Conservation (phyloP, 2,888 invertebrate species). For the Diarsia brunnea region DNA sequence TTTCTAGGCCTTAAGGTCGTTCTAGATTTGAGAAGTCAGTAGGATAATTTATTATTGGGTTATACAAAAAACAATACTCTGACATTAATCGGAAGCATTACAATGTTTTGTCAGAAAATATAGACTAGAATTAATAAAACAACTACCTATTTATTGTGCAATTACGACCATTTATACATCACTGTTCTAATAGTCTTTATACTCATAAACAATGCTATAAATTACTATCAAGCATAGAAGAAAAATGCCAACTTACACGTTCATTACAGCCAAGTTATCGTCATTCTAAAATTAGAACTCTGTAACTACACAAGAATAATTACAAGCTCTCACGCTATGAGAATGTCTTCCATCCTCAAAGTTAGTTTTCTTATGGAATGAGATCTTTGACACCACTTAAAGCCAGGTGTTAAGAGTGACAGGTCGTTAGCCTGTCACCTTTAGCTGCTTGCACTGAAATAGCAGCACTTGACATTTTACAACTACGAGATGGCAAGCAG, state of each 20-base stretch:
- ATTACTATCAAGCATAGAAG: neutral
- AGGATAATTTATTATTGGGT: too few relatives aligned
- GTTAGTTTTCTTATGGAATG: constrained; percentile 34
- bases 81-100: neutral
- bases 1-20: too few relatives aligned
- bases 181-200: too few relatives aligned
- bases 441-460: constrained; percentile 36
- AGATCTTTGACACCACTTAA: constrained; percentile 62
- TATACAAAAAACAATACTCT: neutral
- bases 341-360: constrained; percentile 21
- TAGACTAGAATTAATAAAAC: neutral
- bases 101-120: neutral
- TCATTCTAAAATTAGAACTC: constrained; percentile 37
- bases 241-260: constrained; percentile 1
- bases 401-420: constrained; percentile 50
- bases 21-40: neutral
- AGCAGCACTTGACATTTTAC: constrained; percentile 41
- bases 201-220: neutral
- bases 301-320: constrained; percentile 3
- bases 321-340: constrained; percentile 26
- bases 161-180: neutral
- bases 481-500: constrained; percentile 14
- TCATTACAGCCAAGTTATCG: constrained; percentile 17
- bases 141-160: too few relatives aligned
- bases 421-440: constrained; percentile 53